Percentiles rank a stretch among this genome's conserved stretches.
Conservation (phyloP, 2,888 invertebrate species). For the Trachelus troglodyta region DNA sequence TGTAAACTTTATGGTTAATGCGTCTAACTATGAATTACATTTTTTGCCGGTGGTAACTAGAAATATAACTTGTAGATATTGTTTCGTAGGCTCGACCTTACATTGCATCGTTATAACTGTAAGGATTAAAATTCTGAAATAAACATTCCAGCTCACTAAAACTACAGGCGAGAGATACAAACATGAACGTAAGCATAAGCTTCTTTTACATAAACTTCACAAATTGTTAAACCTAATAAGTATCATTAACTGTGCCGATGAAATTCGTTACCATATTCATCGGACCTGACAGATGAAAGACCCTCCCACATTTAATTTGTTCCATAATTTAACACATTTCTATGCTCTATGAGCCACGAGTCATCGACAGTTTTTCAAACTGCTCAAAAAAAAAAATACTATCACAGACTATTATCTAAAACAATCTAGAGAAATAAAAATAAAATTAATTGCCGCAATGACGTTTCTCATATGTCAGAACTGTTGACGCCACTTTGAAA, state of each 20-base stretch:
- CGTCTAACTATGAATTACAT: neutral
- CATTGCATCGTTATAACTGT: neutral
- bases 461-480: neutral
- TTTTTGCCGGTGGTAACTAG: neutral
- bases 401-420: slow-evolving; percentile 42
- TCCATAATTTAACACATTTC: neutral
- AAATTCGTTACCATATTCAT: neutral
- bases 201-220: neutral
- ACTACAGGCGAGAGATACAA: neutral
- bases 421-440: slow-evolving; percentile 19
- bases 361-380: neutral
- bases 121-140: neutral
- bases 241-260: neutral
- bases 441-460: neutral
- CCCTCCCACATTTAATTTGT: neutral
- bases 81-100: neutral
- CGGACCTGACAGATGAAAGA: neutral
- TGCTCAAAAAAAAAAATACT: slow-evolving; percentile 2
- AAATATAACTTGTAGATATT: neutral
- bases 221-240: neutral
- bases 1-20: neutral
- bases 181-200: neutral
- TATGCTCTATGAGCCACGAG: neutral
- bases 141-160: neutral
- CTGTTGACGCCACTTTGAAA: neutral